Percentiles rank a stretch among this genome's conserved stretches.
Evolutionary conservation across 2,888 invertebrate genomes (phyloP).

Genomic region (Macaria liturata): DNA sequence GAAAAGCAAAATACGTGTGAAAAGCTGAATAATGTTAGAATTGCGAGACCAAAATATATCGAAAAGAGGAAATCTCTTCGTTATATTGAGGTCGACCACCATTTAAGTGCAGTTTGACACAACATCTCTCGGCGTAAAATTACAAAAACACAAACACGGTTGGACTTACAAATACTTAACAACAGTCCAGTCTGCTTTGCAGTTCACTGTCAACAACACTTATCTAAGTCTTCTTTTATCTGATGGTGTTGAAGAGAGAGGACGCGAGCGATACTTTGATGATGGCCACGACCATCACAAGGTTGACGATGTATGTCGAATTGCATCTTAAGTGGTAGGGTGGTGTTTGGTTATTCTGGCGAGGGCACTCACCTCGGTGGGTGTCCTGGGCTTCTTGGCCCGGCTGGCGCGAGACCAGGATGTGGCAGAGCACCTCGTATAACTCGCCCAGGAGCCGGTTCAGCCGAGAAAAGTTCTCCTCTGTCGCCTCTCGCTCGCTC

Average conservation of each 20-base stretch:
- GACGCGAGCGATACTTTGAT: slow-evolving; percentile 79
- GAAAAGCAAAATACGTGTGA: slow-evolving; percentile 64
- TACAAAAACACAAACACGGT: slow-evolving; percentile 53
- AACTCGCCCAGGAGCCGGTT: slow-evolving; percentile 82
- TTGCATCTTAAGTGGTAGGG: slow-evolving; percentile 83
- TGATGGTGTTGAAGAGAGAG: slow-evolving; percentile 80
- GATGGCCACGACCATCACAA: slow-evolving; percentile 80
- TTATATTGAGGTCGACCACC: slow-evolving; percentile 68
- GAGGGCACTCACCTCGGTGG: slow-evolving; percentile 81
- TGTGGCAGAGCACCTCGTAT: slow-evolving; percentile 82
- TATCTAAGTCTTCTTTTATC: slow-evolving; percentile 77
- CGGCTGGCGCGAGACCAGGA: slow-evolving; percentile 79
- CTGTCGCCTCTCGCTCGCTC: slow-evolving; percentile 80
- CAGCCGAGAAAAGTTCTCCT: slow-evolving; percentile 82
- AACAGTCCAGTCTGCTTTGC: slow-evolving; percentile 80
- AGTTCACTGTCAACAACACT: slow-evolving; percentile 80
- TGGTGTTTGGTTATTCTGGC: slow-evolving; percentile 73
- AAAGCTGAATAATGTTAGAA: slow-evolving; percentile 57
- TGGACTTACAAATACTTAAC: slow-evolving; percentile 80
- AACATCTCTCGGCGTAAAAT: slow-evolving; percentile 65
- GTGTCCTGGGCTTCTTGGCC: slow-evolving; percentile 74
- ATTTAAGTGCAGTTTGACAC: slow-evolving; percentile 83
- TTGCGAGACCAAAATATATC: slow-evolving; percentile 53
- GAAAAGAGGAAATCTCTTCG: slow-evolving; percentile 38
- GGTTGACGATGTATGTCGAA: slow-evolving; percentile 83